Evolutionary conservation across 1,140 invertebrate species (phyloP).

Genomic region (Zophobas atratus): DNA sequence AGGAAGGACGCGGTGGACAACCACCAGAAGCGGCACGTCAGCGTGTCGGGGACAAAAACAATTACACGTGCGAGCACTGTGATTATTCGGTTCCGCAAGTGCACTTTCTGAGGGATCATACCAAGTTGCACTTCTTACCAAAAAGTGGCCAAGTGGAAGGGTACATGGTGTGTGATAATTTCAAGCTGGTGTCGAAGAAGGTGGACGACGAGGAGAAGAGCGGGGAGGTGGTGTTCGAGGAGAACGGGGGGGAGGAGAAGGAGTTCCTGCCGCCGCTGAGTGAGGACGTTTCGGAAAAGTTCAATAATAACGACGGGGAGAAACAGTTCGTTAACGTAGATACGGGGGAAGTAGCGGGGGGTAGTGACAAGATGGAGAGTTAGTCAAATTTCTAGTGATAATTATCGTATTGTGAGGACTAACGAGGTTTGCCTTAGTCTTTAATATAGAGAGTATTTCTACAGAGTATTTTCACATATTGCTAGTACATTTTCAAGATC

Average conservation of each 20-base stretch:
- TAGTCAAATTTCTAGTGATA: constrained; percentile 67
- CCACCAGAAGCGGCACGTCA: constrained; percentile 82
- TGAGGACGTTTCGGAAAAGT: constrained; percentile 55
- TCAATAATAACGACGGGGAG: constrained; percentile 67
- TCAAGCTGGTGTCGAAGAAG: constrained; percentile 68
- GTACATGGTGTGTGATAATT: constrained; percentile 72
- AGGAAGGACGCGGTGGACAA: constrained; percentile 82
- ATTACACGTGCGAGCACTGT: constrained; percentile 85
- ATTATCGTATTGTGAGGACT: constrained; percentile 51
- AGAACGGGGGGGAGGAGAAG: constrained; percentile 62
- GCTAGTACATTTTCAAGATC: constrained; percentile 56
- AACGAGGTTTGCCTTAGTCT: constrained; percentile 64
- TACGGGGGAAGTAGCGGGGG: constrained; percentile 69
- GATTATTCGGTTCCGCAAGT: constrained; percentile 86
- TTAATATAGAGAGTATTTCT: constrained; percentile 65
- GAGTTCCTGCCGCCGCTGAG: constrained; percentile 58
- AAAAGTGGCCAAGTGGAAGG: constrained; percentile 75
- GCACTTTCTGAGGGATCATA: constrained; percentile 85
- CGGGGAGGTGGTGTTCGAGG: constrained; percentile 66
- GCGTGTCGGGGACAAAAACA: constrained; percentile 72
- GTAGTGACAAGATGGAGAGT: constrained; percentile 56
- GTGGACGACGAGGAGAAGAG: constrained; percentile 63
- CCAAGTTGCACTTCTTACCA: constrained; percentile 82
- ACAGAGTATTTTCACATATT: constrained; percentile 66
- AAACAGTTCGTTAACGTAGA: constrained; percentile 73